Evolutionary conservation across 2,797 vertebrate genomes (phyloP).

Genomic region (Arrhamphus sclerolepis): DNA sequence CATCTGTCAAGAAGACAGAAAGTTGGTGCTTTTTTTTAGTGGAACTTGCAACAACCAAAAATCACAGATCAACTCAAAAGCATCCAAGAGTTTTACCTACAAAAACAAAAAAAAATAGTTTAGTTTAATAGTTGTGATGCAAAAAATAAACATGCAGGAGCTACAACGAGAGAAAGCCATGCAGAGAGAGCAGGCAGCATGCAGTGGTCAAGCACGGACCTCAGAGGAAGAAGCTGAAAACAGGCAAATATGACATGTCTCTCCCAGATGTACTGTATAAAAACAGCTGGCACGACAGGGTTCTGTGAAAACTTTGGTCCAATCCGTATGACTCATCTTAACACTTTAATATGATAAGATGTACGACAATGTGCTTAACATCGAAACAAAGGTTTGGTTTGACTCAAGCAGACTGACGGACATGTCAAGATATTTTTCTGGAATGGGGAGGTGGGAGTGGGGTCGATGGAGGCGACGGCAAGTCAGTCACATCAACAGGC

Average conservation of each 20-base stretch:
- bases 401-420: constrained; percentile 30
- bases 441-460: constrained; percentile 2
- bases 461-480: constrained; percentile 60
- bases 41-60: constrained; percentile 16
- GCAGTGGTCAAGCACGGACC: constrained; percentile 31
- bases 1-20: constrained; percentile 22
- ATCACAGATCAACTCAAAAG: constrained; percentile 25
- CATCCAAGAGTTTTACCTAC: constrained; percentile 33
- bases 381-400: constrained; percentile 17
- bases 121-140: constrained; percentile 9
- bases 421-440: constrained; percentile 5
- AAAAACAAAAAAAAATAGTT: constrained; percentile 21
- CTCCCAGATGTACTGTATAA: background rate
- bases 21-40: constrained; percentile 26
- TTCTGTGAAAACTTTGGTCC: background rate
- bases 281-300: constrained; percentile 1
- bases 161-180: constrained; percentile 33
- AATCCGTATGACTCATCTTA: background rate
- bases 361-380: constrained; percentile 5
- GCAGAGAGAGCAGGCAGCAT: constrained; percentile 47
- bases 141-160: constrained; percentile 47
- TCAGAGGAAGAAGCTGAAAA: constrained; percentile 29
- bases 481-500: constrained; percentile 65
- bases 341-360: constrained; percentile 7
- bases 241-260: constrained; percentile 1